These are phyloP conservation scores for Microcebus jonahi DNA, from an alignment of 2,113 vertebrate genomes.

Conservation along the genomic window DNA sequence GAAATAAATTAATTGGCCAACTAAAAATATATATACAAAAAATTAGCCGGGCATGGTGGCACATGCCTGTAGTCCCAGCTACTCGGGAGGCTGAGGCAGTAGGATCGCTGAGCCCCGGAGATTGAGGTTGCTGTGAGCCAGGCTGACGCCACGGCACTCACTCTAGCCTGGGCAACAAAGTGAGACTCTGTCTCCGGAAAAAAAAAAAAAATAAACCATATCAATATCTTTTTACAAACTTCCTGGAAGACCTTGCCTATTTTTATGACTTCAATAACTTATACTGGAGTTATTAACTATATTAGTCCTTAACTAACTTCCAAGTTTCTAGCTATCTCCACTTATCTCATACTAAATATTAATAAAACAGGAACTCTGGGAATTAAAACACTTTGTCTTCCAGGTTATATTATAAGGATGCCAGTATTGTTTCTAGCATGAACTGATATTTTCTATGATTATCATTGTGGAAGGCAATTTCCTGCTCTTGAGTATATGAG, in stretches of 20 bases:
- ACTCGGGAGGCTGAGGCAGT: too few relatives aligned
- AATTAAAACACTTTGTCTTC: background rate
- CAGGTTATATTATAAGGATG: background rate
- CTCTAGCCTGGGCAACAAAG: too few relatives aligned
- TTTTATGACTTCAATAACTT: slow-evolving; percentile 29
- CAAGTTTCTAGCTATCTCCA: background rate
- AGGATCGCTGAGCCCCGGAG: too few relatives aligned
- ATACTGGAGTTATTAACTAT: background rate
- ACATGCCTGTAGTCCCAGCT: too few relatives aligned
- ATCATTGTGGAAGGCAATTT: background rate
- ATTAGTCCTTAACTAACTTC: background rate
- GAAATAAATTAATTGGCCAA: too few relatives aligned
- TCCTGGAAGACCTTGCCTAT: background rate
- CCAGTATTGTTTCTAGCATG: background rate
- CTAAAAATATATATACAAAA: too few relatives aligned
- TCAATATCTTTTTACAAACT: background rate
- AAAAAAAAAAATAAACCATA: background rate
- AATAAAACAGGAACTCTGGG: background rate
- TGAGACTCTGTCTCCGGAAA: too few relatives aligned
- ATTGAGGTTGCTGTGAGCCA: too few relatives aligned
- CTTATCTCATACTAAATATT: background rate
- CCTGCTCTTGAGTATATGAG: background rate
- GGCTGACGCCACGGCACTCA: too few relatives aligned
- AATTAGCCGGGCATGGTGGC: too few relatives aligned
- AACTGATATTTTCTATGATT: background rate